Base-by-base conservation (phyloP, 2,113 vertebrate species). In the Ameiurus melas region DNA sequence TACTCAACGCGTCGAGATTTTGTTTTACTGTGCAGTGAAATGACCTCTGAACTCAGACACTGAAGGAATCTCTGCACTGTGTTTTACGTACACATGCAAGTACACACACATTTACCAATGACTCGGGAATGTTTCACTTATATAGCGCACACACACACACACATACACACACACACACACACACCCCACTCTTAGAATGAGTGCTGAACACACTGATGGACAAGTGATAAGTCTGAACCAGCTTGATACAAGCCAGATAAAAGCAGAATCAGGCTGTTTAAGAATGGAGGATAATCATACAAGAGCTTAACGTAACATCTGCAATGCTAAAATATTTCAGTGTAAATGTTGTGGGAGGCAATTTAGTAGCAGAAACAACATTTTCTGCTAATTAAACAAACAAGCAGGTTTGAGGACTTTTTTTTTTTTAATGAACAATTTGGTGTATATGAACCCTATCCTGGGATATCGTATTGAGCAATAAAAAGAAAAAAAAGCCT, bases 31-130 rank as follows among this genome's bases (percentile, higher is more conserved):
- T 83, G 51, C 58, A 51, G 27, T 78, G 84, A 85, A 75, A 86
- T 87, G 58, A 62, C 71, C 62, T 89, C 88, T 73, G 64, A 89
- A 75, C 87, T 51, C n/a, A 25, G 73, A 58, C 85, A 58, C 58
- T 66, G 2, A 66, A 51, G 25, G 64, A 83, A 85, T 82, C 39
- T 62, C 39, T 66, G 36, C 47, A 43, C 33, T n/a, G 60, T 36
- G 60, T 86, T 73, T 55, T 75, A 86, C 71, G 60, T 36, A 90
- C 66, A 83, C 75, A 86, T 10, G 47, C 60, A 55, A 53, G 79
- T 33, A 85, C 30, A 60, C 36, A 43, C 14, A 43, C 57, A 88
- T 82, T 75, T 78, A 86, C 53, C 25, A 90, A 47, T 47, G 57
- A 30, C 17, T 58, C 20, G 36, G 57, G 39, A 86, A 83, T 82